Evolutionary conservation across 2,888 invertebrate species (phyloP).

Genomic region (Bembecia ichneumoniformis): DNA sequence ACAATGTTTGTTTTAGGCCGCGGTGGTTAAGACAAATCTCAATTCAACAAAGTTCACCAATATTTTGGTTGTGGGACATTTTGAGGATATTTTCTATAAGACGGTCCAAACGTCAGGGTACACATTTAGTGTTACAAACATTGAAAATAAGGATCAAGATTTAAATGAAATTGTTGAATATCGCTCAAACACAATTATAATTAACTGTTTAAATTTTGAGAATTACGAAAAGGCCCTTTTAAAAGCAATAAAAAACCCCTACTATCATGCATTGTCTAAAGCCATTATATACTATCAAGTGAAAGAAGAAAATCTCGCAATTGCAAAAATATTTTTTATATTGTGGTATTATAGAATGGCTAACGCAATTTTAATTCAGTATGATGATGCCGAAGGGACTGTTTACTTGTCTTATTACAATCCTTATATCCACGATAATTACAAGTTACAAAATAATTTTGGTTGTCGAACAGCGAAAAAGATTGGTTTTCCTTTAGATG

Average conservation of each 20-base stretch:
- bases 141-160: constrained; percentile 25
- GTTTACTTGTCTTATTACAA: constrained; percentile 29
- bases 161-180: constrained; percentile 34
- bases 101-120: constrained; percentile 23
- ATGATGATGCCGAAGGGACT: constrained; percentile 21
- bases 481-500: constrained; percentile 30
- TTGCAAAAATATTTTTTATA: constrained; percentile 40
- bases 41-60: constrained; percentile 44
- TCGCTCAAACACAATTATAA: constrained; percentile 33
- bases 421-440: constrained; percentile 34
- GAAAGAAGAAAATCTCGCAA: constrained; percentile 12
- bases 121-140: constrained; percentile 27
- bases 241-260: constrained; percentile 26
- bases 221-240: constrained; percentile 37
- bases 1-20: constrained; percentile 25
- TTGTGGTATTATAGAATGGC: constrained; percentile 44
- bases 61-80: constrained; percentile 33
- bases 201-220: constrained; percentile 27
- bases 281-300: constrained; percentile 37
- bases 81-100: constrained; percentile 34
- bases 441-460: constrained; percentile 22
- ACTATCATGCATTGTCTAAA: constrained; percentile 46
- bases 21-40: constrained; percentile 31
- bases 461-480: constrained; percentile 44
- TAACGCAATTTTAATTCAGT: constrained; percentile 37